Conservation (phyloP, 2,113 vertebrate genomes). For the Struthio camelus region DNA sequence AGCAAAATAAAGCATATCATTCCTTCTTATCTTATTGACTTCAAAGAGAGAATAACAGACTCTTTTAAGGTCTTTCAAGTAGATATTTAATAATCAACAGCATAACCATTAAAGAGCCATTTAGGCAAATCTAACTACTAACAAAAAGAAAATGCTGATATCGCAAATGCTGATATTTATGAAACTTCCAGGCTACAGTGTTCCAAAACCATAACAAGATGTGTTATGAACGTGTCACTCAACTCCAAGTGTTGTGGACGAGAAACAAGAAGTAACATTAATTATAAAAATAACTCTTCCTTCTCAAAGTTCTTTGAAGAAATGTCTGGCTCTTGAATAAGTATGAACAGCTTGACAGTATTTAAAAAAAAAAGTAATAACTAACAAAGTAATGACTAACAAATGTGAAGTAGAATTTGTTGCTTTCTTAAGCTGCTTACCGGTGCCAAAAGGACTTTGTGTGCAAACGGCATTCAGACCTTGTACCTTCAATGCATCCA, state of each 20-base stretch:
- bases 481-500: background rate
- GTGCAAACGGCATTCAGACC: background rate
- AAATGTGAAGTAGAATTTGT: background rate
- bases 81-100: background rate
- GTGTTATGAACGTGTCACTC: background rate
- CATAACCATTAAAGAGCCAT: background rate
- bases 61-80: background rate
- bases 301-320: background rate
- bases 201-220: background rate
- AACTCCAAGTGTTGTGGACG: background rate
- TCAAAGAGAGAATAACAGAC: background rate
- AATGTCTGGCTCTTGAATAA: background rate
- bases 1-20: background rate
- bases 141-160: background rate
- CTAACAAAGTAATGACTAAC: background rate
- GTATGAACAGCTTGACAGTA: background rate
- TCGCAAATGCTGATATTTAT: background rate
- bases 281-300: background rate
- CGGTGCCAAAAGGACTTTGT: background rate
- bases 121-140: background rate
- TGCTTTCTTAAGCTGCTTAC: constrained; percentile 43
- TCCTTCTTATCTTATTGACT: background rate
- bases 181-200: background rate
- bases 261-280: background rate
- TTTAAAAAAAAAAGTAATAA: background rate